These are phyloP conservation scores for Lophochroa leadbeateri DNA, from an alignment of 2,113 vertebrate genomes.

Conservation along the genomic window DNA sequence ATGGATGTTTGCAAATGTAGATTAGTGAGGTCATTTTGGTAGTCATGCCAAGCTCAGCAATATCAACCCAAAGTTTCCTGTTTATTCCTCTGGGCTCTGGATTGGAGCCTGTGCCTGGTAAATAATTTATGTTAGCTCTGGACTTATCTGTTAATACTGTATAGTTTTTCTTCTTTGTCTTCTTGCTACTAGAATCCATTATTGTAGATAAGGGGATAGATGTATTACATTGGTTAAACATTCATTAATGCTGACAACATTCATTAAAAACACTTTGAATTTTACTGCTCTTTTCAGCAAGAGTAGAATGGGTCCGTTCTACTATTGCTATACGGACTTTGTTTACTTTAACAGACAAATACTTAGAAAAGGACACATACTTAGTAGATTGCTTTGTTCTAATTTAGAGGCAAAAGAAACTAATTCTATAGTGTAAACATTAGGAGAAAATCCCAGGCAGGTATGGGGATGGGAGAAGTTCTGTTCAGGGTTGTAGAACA, in stretches of 20 bases:
- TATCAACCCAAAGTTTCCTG: background rate
- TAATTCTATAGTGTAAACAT: background rate
- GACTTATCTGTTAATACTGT: conserved; percentile 11
- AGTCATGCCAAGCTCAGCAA: background rate
- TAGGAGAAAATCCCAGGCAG: background rate
- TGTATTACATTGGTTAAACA: background rate
- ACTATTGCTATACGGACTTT: background rate
- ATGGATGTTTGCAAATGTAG: background rate
- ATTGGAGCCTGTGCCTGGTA: background rate
- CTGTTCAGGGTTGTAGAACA: background rate
- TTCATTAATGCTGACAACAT: background rate
- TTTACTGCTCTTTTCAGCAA: background rate
- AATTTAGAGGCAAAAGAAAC: background rate
- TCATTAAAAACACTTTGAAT: background rate
- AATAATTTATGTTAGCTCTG: background rate
- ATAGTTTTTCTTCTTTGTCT: background rate
- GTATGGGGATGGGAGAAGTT: background rate
- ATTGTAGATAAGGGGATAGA: background rate
- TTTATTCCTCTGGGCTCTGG: background rate
- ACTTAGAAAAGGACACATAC: background rate
- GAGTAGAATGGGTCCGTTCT: background rate
- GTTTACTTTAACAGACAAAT: background rate
- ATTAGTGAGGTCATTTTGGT: background rate
- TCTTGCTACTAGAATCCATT: background rate
- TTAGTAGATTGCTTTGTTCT: background rate